Conservation (phyloP, 2,797 vertebrate genomes). For the Danio aesculapii region DNA sequence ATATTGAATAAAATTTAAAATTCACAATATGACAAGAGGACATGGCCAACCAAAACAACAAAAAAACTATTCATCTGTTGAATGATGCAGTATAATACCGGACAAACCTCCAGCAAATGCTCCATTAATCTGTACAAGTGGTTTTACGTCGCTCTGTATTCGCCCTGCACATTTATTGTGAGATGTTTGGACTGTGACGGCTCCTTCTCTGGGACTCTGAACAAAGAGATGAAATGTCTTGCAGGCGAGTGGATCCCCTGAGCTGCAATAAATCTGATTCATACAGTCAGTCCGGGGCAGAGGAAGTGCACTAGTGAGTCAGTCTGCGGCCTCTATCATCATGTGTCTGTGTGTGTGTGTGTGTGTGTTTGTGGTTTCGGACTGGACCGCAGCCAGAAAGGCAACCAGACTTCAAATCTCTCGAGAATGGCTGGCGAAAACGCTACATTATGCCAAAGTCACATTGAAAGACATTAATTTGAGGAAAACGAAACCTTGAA, state of each 20-base stretch:
- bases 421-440: slow-evolving; percentile 42
- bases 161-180: slow-evolving; percentile 7
- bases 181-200: slow-evolving; percentile 8
- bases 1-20: background rate
- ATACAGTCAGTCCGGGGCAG: slow-evolving; percentile 56
- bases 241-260: slow-evolving; percentile 8
- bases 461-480: slow-evolving; percentile 11
- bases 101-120: background rate
- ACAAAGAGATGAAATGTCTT: slow-evolving; percentile 34
- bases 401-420: slow-evolving; percentile 51
- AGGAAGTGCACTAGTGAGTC: slow-evolving; percentile 55
- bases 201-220: slow-evolving; percentile 3
- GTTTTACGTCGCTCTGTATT: slow-evolving; percentile 8
- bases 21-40: background rate
- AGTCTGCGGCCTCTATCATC: slow-evolving; percentile 53
- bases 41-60: background rate
- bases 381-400: slow-evolving; percentile 38
- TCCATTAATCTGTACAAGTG: slow-evolving; percentile 3
- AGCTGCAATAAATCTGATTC: slow-evolving; percentile 48
- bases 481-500: background rate
- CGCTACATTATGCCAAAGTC: slow-evolving; percentile 36
- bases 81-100: background rate
- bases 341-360: slow-evolving; percentile 18
- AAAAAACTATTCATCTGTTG: background rate
- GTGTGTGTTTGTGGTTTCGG: slow-evolving; percentile 29